Evolutionary conservation across 1,140 invertebrate species (phyloP).

Genomic region (Bombus fervidus): DNA sequence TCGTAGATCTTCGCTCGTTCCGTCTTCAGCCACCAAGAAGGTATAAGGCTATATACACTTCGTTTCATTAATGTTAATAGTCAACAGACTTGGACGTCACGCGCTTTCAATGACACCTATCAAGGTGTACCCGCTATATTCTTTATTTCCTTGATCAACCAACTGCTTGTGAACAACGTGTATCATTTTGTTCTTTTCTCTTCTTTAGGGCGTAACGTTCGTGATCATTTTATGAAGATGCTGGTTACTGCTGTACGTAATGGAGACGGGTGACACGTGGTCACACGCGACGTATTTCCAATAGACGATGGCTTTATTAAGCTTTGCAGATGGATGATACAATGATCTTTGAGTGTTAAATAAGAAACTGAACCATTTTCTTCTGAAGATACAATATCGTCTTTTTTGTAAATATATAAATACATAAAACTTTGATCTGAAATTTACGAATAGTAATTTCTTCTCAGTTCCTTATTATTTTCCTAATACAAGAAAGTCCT

Average conservation of each 20-base stretch:
- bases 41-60: slow-evolving; percentile 51
- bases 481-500: too few species aligned
- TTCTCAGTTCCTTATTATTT: too few species aligned
- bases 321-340: background rate
- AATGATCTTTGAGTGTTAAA: too few species aligned
- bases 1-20: slow-evolving; percentile 69
- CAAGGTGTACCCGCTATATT: slow-evolving; percentile 20
- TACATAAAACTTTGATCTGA: too few species aligned
- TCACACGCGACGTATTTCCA: background rate
- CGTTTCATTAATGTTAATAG: slow-evolving; percentile 76
- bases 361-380: too few species aligned
- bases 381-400: too few species aligned
- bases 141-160: slow-evolving; percentile 33
- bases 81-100: slow-evolving; percentile 48
- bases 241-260: background rate
- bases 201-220: background rate
- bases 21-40: slow-evolving; percentile 63
- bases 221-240: slow-evolving; percentile 3
- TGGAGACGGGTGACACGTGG: background rate
- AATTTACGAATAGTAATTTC: too few species aligned
- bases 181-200: background rate
- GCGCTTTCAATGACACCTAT: slow-evolving; percentile 47
- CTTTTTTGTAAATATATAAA: too few species aligned
- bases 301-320: background rate
- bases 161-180: background rate